Base-by-base conservation (phyloP, 1,140 invertebrate species). In the Cotesia glomerata region DNA sequence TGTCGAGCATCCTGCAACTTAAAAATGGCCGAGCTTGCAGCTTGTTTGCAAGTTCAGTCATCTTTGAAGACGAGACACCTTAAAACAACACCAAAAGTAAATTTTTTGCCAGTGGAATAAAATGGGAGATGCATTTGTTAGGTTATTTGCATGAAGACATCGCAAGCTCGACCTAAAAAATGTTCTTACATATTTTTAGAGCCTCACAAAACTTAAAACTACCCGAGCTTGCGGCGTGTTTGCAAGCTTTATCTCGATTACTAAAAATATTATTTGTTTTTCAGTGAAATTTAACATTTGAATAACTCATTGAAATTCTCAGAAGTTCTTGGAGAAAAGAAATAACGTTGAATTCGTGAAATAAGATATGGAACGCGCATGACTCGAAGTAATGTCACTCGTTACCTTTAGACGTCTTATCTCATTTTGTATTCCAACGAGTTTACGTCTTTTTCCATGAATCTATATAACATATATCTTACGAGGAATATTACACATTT, bases 311-410 rank as follows among this genome's bases (percentile, higher is more conserved):
- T 61, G 58, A 26, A 61, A 61, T 61, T 61, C 58, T 7, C 2
- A 18, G 13, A 56, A 56, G 52, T 56, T 14, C 5, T n/a, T 5
- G 13, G 5, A n/a, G 13, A n/a, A 18, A 18, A 18, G n/a, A 18
- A 56, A 56, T 56, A 56, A 56, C 58, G 36, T 16, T 16, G 51
- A 74, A 72, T 73, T 75, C 62, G 49, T 56, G 52, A 69, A 76
- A 45, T 45, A 79, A 80, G 71, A 79, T 76, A 78, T 71, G 74
- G 77, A 61, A 35, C 39, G 65, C 18, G 71, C 76, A 75, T 77
- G 75, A 77, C 74, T 78, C 72, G 74, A 70, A 62, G 52, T 59
- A 69, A 39, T 58, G 62, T 65, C 67, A 7, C 5, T 35, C 13
- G 8, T 67, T 59, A 54, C 39, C 56, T 18, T 32, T 62, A 54